These are phyloP conservation scores for Euwallacea fornicatus DNA, from an alignment of 1,140 invertebrate species.

Conservation along the genomic window DNA sequence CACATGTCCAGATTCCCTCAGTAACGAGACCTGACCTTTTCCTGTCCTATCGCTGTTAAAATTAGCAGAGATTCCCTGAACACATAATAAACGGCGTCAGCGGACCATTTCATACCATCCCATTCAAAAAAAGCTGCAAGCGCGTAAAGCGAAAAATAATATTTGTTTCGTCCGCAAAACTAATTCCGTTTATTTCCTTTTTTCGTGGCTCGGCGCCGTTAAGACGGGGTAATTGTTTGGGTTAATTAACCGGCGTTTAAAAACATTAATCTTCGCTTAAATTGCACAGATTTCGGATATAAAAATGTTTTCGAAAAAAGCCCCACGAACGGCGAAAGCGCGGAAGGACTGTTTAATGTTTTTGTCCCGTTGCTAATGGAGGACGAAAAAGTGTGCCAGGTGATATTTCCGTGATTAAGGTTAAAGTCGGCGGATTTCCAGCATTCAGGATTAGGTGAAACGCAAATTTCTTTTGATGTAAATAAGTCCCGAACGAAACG, in stretches of 20 bases:
- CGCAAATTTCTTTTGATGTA: no score
- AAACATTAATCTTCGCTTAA: slow-evolving; percentile 44
- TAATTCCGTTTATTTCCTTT: slow-evolving; percentile 35
- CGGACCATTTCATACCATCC: slow-evolving; percentile 12
- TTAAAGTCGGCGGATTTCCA: not conserved
- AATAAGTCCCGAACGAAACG: no score
- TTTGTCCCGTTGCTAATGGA: slow-evolving; percentile 44
- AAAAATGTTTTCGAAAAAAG: slow-evolving; percentile 31
- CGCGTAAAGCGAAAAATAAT: slow-evolving; percentile 33
- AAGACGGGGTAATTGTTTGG: slow-evolving; percentile 40
- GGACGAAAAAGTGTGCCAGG: slow-evolving; percentile 40
- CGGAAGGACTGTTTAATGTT: slow-evolving; percentile 43
- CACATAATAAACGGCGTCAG: not conserved
- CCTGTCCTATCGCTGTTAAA: slow-evolving; percentile 5
- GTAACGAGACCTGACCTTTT: not conserved
- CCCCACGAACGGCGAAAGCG: slow-evolving; percentile 41
- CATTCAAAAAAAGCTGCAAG: slow-evolving; percentile 13
- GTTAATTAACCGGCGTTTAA: slow-evolving; percentile 40
- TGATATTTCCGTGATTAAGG: slow-evolving; percentile 40
- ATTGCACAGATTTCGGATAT: slow-evolving; percentile 41
- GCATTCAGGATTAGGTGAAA: no score
- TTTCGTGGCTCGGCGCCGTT: slow-evolving; percentile 31
- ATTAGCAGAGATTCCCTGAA: slow-evolving; percentile 10
- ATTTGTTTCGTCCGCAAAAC: slow-evolving; percentile 33
- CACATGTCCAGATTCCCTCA: not conserved